Evolutionary conservation across 2,888 invertebrate genomes (phyloP).

Genomic region (Coremacera marginata): DNA sequence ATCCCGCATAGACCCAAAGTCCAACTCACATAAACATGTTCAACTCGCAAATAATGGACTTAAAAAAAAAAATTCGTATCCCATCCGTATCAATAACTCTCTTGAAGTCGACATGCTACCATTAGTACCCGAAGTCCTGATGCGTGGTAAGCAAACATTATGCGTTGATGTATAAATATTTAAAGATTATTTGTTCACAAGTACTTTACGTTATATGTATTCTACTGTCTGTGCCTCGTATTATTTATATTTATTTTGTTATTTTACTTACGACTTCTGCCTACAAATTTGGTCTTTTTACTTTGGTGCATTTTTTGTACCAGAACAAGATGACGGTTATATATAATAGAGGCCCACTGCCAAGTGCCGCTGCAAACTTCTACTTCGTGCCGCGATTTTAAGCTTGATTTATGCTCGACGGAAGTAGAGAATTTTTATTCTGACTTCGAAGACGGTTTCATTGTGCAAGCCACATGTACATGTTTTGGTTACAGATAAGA

Average conservation of each 20-base stretch:
- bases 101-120: neutral
- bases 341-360: neutral
- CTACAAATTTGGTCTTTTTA: neutral
- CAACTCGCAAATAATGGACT: neutral
- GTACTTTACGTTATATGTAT: slow-evolving; percentile 13
- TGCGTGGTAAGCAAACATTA: neutral
- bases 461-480: neutral
- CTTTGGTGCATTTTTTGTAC: no score
- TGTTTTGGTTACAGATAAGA: neutral
- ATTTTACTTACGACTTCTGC: neutral
- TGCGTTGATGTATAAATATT: slow-evolving; percentile 22
- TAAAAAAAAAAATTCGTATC: neutral
- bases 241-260: neutral
- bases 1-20: neutral
- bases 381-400: slow-evolving; percentile 18
- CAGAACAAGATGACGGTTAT: no score
- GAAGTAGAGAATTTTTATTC: neutral
- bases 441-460: neutral
- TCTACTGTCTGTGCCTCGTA: neutral
- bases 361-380: neutral
- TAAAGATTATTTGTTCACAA: slow-evolving; percentile 26
- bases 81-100: slow-evolving; percentile 6
- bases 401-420: slow-evolving; percentile 22
- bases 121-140: neutral
- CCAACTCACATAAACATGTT: neutral